Evolutionary conservation across 2,888 invertebrate genomes (phyloP).

Genomic region (Sepiola atlantica): DNA sequence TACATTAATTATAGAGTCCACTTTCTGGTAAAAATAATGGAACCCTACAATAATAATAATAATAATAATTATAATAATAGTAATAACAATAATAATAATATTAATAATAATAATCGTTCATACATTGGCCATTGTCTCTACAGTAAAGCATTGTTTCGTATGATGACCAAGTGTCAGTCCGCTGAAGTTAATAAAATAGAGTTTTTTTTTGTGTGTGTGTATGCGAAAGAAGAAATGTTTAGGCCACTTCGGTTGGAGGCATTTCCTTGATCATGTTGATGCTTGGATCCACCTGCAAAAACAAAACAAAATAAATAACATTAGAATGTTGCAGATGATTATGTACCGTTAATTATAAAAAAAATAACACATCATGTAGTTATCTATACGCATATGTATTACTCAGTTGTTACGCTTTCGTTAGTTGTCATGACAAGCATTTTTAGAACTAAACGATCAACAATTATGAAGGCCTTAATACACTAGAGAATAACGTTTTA

Average conservation of each 20-base stretch:
- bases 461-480: too few species aligned
- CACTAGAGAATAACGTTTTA: too few species aligned
- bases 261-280: neutral
- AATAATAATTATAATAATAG: neutral
- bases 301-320: neutral
- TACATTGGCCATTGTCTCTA: neutral
- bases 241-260: neutral
- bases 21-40: neutral
- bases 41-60: neutral
- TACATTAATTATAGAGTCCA: neutral
- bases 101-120: neutral
- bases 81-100: constrained; percentile 4
- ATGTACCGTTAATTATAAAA: neutral
- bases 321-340: neutral
- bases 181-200: neutral
- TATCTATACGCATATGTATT: neutral
- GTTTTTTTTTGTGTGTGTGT: neutral
- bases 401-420: too few species aligned
- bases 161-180: neutral
- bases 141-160: neutral
- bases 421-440: too few species aligned
- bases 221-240: neutral
- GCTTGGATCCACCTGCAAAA: neutral
- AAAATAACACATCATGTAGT: neutral
- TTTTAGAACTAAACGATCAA: too few species aligned